phyloP scores from a whole-genome alignment of 2,113 vertebrate species.

The Naja naja region DNA sequence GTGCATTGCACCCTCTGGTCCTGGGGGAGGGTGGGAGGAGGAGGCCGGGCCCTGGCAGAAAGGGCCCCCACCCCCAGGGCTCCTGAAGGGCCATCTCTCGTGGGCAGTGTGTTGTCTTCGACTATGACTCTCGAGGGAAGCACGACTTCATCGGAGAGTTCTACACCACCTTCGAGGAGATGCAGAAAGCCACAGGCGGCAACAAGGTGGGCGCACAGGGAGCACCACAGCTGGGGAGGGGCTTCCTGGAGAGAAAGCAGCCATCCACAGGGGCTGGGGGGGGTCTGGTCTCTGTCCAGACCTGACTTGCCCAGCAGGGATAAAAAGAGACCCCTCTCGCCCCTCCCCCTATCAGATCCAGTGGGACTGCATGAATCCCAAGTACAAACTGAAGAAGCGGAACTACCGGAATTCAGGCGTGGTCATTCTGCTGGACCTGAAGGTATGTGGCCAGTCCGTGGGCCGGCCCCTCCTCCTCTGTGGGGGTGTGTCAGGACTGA shows the following conservation, averaged over 20 bases:
- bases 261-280: not conserved
- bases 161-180: constrained; percentile 88
- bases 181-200: constrained; percentile 84
- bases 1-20: not conserved
- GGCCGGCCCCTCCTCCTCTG: fast-evolving
- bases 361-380: constrained; percentile 94
- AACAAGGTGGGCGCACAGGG: constrained; percentile 79
- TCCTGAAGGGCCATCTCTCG: not conserved
- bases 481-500: fast-evolving
- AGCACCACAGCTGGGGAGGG: not conserved
- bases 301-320: not conserved
- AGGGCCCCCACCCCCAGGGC: not conserved
- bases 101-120: constrained; percentile 87
- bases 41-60: not conserved
- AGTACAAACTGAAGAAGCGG: constrained; percentile 92
- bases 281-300: not conserved
- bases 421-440: constrained; percentile 85
- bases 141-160: constrained; percentile 97
- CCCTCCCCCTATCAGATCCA: constrained; percentile 63
- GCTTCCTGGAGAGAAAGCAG: not conserved
- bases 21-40: not conserved
- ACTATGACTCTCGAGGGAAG: constrained; percentile 91
- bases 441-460: constrained; percentile 67
- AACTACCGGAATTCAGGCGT: constrained; percentile 93
- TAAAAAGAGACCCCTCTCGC: no score